Evolutionary conservation across 2,113 vertebrate species (phyloP).

Genomic region (Halcyon malimbica): DNA sequence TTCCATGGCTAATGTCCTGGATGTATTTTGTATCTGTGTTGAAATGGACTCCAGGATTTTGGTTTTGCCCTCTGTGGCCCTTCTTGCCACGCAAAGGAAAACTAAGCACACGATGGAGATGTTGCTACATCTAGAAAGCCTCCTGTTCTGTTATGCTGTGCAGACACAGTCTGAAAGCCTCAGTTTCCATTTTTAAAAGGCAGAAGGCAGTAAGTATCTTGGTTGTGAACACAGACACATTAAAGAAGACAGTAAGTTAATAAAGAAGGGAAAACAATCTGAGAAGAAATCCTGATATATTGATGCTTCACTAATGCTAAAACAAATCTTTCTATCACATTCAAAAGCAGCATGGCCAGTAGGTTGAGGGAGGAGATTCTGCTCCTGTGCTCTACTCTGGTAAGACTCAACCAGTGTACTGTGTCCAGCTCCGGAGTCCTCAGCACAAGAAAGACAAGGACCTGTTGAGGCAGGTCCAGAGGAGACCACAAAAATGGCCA

Average conservation of each 20-base stretch:
- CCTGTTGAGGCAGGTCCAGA: too few relatives aligned
- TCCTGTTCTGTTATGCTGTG: background rate
- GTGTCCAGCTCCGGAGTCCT: too few relatives aligned
- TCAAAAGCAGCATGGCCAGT: background rate
- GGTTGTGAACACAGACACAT: background rate
- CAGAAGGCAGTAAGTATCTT: background rate
- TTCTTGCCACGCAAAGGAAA: background rate
- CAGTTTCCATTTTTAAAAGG: background rate
- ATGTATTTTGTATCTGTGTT: background rate
- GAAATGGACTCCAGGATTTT: background rate
- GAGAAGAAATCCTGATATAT: background rate
- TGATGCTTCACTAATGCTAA: background rate
- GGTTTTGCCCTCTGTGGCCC: fast-evolving
- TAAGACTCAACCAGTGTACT: too few relatives aligned
- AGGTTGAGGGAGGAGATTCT: too few relatives aligned
- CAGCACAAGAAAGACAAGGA: too few relatives aligned
- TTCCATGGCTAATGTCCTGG: background rate
- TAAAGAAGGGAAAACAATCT: background rate
- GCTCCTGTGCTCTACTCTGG: too few relatives aligned
- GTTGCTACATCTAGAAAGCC: background rate
- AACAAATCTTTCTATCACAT: background rate
- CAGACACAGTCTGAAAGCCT: background rate
- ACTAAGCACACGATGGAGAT: fast-evolving
- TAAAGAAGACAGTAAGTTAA: background rate
- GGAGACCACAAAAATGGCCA: too few relatives aligned